These are phyloP conservation scores for Catagonus wagneri DNA, from an alignment of 2,113 vertebrate species.

Conservation along the genomic window DNA sequence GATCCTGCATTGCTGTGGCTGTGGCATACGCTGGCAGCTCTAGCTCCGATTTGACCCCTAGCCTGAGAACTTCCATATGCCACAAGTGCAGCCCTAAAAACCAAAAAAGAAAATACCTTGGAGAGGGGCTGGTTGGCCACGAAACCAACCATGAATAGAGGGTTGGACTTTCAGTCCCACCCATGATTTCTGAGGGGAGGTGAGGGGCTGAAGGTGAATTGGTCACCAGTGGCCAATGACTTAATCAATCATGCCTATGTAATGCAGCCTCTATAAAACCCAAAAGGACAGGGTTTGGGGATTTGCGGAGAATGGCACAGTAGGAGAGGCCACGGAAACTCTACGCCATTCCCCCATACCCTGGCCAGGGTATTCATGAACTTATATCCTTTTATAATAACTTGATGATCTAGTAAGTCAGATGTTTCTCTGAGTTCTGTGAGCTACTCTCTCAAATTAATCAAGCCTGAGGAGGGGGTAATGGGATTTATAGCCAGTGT, in stretches of 20 bases:
- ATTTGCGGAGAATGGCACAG: not conserved
- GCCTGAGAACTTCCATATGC: no score
- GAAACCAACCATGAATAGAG: not conserved
- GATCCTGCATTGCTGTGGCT: no score
- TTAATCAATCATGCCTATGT: not conserved
- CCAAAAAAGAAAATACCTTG: not conserved
- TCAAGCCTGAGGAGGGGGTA: not conserved
- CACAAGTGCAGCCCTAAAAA: no score
- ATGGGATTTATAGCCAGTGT: not conserved
- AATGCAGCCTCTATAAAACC: not conserved
- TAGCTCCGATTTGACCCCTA: no score
- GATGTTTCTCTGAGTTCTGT: not conserved
- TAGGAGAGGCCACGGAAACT: not conserved
- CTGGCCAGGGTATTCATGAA: not conserved
- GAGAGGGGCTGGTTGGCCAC: not conserved
- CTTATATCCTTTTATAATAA: not conserved
- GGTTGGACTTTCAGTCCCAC: not conserved
- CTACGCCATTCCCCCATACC: not conserved
- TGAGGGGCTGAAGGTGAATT: not conserved
- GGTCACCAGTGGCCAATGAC: not conserved
- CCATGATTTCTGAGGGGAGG: not conserved
- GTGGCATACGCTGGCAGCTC: no score
- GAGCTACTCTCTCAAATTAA: not conserved
- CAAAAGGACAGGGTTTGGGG: not conserved
- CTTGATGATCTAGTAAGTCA: not conserved